A percentile compares a stretch with the other conserved stretches of the same genome.
These are phyloP conservation scores for Drosophila arizonae DNA, from an alignment of 1,140 invertebrate genomes.

Conservation along the genomic window DNA sequence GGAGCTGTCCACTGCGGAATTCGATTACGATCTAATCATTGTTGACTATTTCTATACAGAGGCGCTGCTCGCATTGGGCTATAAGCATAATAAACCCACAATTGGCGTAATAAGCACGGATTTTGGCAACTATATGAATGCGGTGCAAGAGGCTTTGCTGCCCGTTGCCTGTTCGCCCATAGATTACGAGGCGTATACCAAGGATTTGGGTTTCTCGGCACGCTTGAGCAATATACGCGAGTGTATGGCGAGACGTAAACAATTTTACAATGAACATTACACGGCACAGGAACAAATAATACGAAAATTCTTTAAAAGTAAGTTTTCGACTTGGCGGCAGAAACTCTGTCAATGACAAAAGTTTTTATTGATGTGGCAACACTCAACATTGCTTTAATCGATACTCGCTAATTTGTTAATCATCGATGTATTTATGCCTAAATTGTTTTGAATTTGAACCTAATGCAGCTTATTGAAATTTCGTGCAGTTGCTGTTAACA, in stretches of 20 bases:
- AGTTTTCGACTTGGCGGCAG: conserved; percentile 4
- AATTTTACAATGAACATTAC: conserved; percentile 57
- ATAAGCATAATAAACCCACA: conserved; percentile 80
- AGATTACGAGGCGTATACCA: conserved; percentile 42
- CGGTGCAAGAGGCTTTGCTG: conserved; percentile 65
- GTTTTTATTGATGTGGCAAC: conserved; percentile 4
- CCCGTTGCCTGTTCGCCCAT: conserved; percentile 72
- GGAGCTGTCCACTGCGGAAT: conserved; percentile 46
- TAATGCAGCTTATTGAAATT: not conserved
- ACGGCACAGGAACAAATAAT: conserved; percentile 65
- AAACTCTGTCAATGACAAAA: conserved; percentile 19
- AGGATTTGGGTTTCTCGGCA: conserved; percentile 39
- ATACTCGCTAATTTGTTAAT: not conserved
- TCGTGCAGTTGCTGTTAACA: conserved; percentile 54
- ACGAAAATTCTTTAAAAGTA: conserved; percentile 69
- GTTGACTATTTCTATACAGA: conserved; percentile 83
- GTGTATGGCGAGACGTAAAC: conserved; percentile 55
- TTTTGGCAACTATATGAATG: conserved; percentile 73
- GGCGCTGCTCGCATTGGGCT: conserved; percentile 78
- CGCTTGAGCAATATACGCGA: conserved; percentile 57
- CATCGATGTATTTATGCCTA: no score
- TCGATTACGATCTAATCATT: conserved; percentile 83
- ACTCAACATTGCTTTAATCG: not conserved
- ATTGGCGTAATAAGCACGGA: conserved; percentile 78
- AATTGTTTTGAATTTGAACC: no score